Evolutionary conservation across 2,888 invertebrate genomes (phyloP).

Genomic region (Calephelis perditalis): DNA sequence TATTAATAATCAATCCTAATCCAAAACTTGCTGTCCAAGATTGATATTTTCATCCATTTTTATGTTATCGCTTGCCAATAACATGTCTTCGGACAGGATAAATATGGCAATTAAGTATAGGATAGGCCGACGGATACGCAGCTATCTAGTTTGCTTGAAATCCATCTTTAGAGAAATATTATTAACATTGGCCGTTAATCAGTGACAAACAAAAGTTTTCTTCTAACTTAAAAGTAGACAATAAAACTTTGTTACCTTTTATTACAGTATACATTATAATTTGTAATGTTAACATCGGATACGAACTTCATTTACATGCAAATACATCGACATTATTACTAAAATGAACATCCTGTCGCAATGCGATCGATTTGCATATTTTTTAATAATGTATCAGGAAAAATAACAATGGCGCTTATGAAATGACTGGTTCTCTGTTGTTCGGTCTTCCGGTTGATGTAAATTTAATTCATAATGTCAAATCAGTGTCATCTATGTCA

Average conservation of each 20-base stretch:
- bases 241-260: constrained; percentile 41
- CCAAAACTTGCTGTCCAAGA: too few species aligned
- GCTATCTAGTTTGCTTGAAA: too few species aligned
- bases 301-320: constrained; percentile 69
- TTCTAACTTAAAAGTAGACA: neutral
- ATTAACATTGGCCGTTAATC: too few species aligned
- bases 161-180: too few species aligned
- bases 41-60: too few species aligned
- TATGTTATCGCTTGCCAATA: too few species aligned
- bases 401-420: constrained; percentile 62
- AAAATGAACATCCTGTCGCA: constrained; percentile 71
- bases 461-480: constrained; percentile 61
- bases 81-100: too few species aligned
- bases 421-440: constrained; percentile 59
- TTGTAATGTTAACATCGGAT: constrained; percentile 68
- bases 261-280: constrained; percentile 59
- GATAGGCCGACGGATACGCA: too few species aligned
- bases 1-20: too few species aligned
- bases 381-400: constrained; percentile 69
- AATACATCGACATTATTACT: constrained; percentile 68
- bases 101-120: too few species aligned
- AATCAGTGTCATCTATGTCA: constrained; percentile 56
- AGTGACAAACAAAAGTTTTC: too few species aligned
- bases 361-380: constrained; percentile 75
- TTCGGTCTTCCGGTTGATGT: constrained; percentile 65